Evolutionary conservation across 1,140 invertebrate species (phyloP).

Genomic region (Drosophila teissieri): DNA sequence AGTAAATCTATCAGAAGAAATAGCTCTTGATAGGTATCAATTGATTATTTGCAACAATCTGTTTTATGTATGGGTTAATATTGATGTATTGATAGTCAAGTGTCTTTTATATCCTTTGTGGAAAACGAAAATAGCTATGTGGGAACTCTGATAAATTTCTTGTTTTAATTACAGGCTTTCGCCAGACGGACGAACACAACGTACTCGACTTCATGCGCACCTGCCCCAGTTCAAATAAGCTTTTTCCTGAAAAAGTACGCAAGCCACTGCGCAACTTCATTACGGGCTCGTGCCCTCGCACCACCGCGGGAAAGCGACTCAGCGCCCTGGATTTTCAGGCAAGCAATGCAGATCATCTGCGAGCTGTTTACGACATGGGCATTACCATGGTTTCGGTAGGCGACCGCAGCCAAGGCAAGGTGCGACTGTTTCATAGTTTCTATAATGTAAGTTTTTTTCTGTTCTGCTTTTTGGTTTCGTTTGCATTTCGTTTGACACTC

Average conservation of each 20-base stretch:
- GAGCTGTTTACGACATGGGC: constrained; percentile 95
- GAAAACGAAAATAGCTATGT: no score
- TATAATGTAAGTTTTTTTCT: constrained; percentile 88
- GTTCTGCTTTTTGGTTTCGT: constrained; percentile 40
- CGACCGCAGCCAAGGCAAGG: constrained; percentile 89
- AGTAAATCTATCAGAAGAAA: background rate
- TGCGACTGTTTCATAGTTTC: constrained; percentile 95
- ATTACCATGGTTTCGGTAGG: constrained; percentile 94
- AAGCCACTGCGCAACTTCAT: constrained; percentile 94
- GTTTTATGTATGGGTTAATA: no score
- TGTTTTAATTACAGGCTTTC: constrained; percentile 62
- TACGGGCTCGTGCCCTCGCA: constrained; percentile 91
- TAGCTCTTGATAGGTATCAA: background rate
- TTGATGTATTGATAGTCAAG: no score
- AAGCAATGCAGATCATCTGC: constrained; percentile 95
- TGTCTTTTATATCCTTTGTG: no score
- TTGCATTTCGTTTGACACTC: constrained; percentile 18
- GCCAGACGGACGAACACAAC: constrained; percentile 86
- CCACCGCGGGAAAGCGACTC: constrained; percentile 86
- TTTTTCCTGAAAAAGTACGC: constrained; percentile 92
- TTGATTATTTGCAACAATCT: background rate
- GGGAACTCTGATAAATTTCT: background rate
- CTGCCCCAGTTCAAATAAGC: constrained; percentile 93
- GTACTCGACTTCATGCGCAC: constrained; percentile 90
- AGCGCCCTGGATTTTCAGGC: constrained; percentile 92